phyloP scores from a whole-genome alignment of 1,140 invertebrate species.

The Neodiprion lecontei region DNA sequence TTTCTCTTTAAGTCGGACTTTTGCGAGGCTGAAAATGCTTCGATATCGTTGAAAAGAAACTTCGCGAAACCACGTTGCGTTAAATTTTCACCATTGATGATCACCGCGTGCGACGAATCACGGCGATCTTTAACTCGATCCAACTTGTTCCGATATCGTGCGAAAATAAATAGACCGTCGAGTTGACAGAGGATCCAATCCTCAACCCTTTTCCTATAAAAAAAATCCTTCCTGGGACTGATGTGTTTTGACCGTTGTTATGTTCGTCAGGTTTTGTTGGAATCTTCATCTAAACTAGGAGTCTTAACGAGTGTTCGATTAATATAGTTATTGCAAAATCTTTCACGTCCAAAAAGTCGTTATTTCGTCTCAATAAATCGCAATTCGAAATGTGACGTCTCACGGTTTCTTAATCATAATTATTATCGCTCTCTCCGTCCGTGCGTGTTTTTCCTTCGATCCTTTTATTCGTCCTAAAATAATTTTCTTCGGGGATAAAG shows the following conservation, averaged over 20 bases:
- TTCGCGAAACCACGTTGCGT: too few relatives aligned
- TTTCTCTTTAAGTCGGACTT: too few relatives aligned
- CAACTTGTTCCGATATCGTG: too few relatives aligned
- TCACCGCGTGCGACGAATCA: too few relatives aligned
- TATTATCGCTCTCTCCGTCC: not conserved
- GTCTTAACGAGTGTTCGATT: slow-evolving; percentile 41
- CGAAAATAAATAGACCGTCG: too few relatives aligned
- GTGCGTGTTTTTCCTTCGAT: not conserved
- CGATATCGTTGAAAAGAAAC: too few relatives aligned
- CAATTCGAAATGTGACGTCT: too few relatives aligned
- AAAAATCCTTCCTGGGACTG: slow-evolving; percentile 46
- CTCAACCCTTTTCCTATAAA: slow-evolving; percentile 32
- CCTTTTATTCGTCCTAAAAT: too few relatives aligned
- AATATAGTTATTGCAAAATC: slow-evolving; percentile 17
- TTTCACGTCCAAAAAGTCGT: not conserved
- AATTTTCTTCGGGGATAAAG: not conserved
- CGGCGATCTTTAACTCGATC: too few relatives aligned
- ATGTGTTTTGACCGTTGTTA: slow-evolving; percentile 47
- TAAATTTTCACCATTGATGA: too few relatives aligned
- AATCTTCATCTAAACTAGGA: slow-evolving; percentile 41
- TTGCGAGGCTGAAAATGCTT: too few relatives aligned
- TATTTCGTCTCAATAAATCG: not conserved
- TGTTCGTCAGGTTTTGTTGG: slow-evolving; percentile 50
- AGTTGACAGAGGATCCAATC: slow-evolving; percentile 35
- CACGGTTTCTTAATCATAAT: not conserved